These are phyloP conservation scores for Drosophila stalkeri DNA, from an alignment of 2,888 invertebrate species.

Conservation along the genomic window DNA sequence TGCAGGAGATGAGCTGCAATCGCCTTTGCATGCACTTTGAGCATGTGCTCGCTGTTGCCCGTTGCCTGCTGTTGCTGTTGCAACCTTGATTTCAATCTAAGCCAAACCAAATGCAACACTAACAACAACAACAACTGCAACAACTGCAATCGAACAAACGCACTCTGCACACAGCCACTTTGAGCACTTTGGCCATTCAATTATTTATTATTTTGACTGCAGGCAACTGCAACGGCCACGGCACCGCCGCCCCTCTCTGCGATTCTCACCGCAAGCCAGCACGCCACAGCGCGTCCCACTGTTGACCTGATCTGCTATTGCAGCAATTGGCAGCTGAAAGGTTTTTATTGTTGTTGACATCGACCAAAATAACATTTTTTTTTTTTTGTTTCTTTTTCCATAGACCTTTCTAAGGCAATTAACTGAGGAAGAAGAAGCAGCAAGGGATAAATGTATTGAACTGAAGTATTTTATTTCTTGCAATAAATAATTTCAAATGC, in stretches of 20 bases:
- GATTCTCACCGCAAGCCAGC: background rate
- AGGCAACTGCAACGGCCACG: slow-evolving; percentile 19
- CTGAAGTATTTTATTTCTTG: background rate
- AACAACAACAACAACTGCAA: slow-evolving; percentile 27
- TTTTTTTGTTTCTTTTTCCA: background rate
- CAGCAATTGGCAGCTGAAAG: slow-evolving; percentile 12
- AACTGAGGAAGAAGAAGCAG: background rate
- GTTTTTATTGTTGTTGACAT: slow-evolving; percentile 3
- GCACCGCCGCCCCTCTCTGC: background rate
- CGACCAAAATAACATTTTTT: background rate
- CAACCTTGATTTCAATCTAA: slow-evolving; percentile 61
- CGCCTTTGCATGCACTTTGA: slow-evolving; percentile 39
- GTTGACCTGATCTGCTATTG: slow-evolving; percentile 23
- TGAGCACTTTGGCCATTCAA: slow-evolving; percentile 55
- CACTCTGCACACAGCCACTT: slow-evolving; percentile 40
- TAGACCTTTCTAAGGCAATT: background rate
- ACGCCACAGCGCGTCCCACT: slow-evolving; percentile 5
- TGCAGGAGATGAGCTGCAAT: slow-evolving; percentile 45
- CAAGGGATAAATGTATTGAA: background rate
- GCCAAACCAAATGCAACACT: slow-evolving; percentile 48
- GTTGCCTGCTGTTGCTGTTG: slow-evolving; percentile 33
- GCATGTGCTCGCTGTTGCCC: slow-evolving; percentile 47
- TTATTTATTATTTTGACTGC: slow-evolving; percentile 65
- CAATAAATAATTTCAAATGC: no score
- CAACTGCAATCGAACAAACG: slow-evolving; percentile 41